Evolutionary conservation across 2,888 invertebrate species (phyloP).

Genomic region (Acronicta leporina): DNA sequence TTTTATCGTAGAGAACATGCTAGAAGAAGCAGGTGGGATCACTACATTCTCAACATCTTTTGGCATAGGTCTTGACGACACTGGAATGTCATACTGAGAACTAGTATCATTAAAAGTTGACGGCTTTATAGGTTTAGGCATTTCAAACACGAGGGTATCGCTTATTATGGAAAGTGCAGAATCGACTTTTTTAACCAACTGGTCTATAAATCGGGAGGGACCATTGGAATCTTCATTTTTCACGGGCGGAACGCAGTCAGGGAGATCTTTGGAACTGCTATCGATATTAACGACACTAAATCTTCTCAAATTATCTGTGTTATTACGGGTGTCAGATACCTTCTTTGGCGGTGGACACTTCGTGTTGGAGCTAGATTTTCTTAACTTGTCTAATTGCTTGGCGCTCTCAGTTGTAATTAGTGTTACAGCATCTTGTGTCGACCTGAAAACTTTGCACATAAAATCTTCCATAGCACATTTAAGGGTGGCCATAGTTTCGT

Average conservation of each 20-base stretch:
- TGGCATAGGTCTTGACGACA: slow-evolving; percentile 36
- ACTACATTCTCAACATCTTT: slow-evolving; percentile 28
- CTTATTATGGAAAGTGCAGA: slow-evolving; percentile 59
- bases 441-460: slow-evolving; percentile 62
- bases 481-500: slow-evolving; percentile 63
- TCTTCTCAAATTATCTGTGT: slow-evolving; percentile 11
- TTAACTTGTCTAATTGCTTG: slow-evolving; percentile 56
- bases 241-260: neutral
- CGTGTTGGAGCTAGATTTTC: slow-evolving; percentile 42
- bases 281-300: slow-evolving; percentile 39
- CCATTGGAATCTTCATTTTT: neutral
- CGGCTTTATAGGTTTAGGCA: slow-evolving; percentile 31
- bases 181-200: slow-evolving; percentile 58
- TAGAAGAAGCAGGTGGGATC: slow-evolving; percentile 28
- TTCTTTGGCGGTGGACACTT: slow-evolving; percentile 32
- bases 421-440: slow-evolving; percentile 67
- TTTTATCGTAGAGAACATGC: slow-evolving; percentile 63
- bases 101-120: slow-evolving; percentile 48
- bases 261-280: neutral
- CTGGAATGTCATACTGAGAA: slow-evolving; percentile 58
- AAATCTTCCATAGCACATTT: slow-evolving; percentile 69
- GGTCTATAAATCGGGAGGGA: neutral
- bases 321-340: slow-evolving; percentile 14
- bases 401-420: slow-evolving; percentile 62
- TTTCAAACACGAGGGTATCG: slow-evolving; percentile 42